These are phyloP conservation scores for Cervus canadensis DNA, from an alignment of 2,113 vertebrate genomes.

Conservation along the genomic window DNA sequence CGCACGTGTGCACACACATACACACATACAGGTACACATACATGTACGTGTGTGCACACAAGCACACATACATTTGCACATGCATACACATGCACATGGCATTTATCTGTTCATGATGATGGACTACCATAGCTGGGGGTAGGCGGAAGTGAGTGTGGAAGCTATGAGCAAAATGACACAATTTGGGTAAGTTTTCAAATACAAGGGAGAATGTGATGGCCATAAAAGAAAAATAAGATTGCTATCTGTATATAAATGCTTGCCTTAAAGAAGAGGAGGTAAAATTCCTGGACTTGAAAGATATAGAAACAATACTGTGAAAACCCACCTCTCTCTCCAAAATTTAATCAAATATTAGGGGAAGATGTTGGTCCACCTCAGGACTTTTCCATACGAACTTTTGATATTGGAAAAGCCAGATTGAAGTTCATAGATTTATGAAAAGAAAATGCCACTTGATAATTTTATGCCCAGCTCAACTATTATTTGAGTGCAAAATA, in stretches of 20 bases:
- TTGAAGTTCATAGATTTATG: neutral
- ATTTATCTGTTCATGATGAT: neutral
- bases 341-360: neutral
- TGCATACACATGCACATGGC: neutral
- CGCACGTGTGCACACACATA: fast-evolving
- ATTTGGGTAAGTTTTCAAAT: neutral
- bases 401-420: neutral
- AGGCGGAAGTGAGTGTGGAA: neutral
- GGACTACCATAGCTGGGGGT: fast-evolving
- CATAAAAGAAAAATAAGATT: neutral
- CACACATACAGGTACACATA: neutral
- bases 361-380: too few relatives aligned
- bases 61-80: neutral
- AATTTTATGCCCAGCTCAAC: slow-evolving; percentile 13
- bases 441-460: neutral
- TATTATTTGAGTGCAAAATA: neutral
- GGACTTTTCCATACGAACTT: neutral
- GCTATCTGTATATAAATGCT: fast-evolving
- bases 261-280: neutral
- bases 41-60: fast-evolving
- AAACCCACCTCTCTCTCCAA: too few relatives aligned
- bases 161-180: neutral
- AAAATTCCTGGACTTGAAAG: neutral
- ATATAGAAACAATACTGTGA: neutral
- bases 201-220: neutral